Conservation (phyloP, 2,113 vertebrate species). For the Bubo bubo region DNA sequence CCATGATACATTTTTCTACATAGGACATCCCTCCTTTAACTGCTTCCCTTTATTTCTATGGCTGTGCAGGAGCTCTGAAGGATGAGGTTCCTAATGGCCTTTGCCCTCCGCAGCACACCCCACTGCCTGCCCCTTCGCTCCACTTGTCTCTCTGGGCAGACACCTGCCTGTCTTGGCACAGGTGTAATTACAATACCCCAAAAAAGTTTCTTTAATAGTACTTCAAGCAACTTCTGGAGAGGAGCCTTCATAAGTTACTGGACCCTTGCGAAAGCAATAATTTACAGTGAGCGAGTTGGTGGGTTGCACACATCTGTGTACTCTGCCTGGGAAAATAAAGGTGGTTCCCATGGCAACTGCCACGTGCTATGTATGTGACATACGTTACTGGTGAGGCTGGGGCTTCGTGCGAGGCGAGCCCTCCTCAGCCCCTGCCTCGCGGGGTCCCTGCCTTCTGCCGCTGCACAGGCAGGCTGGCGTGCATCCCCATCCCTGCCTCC, state of each 20-base stretch:
- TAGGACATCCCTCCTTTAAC: background rate
- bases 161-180: background rate
- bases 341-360: slow-evolving; percentile 71
- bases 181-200: background rate
- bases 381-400: slow-evolving; percentile 32
- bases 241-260: slow-evolving; percentile 43
- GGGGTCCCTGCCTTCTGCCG: background rate
- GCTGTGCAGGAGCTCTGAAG: background rate
- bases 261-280: slow-evolving; percentile 59
- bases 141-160: background rate
- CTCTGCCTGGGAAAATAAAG: slow-evolving; percentile 67
- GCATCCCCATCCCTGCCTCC: background rate
- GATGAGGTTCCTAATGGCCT: background rate
- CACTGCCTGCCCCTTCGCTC: background rate
- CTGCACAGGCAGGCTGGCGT: rapidly evolving
- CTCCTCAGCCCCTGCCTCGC: background rate
- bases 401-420: rapidly evolving
- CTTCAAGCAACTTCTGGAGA: slow-evolving; percentile 50
- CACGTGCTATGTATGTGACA: slow-evolving; percentile 34
- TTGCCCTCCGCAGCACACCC: background rate
- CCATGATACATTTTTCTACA: background rate
- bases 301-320: slow-evolving; percentile 58
- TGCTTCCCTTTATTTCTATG: background rate
- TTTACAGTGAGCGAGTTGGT: slow-evolving; percentile 61
- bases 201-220: slow-evolving; percentile 28